Evolutionary conservation across 2,888 invertebrate species (phyloP), one percentile per base, ranked within the genome.

Genomic region (Eilema caniola): DNA sequence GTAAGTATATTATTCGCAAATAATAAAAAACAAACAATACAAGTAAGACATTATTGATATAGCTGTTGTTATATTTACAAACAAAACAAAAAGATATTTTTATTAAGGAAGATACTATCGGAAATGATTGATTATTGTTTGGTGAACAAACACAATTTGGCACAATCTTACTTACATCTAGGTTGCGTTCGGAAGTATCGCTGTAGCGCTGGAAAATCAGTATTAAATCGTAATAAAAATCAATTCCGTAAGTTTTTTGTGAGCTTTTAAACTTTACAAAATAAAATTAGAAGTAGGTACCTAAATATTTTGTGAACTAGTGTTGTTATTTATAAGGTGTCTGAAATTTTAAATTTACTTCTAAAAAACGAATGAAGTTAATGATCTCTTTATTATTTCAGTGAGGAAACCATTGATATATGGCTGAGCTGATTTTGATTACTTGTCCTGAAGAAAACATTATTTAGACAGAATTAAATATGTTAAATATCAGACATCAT

Each of bases 111-210:
- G 79, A 76, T 83, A 83, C 78, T 70, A 83, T 77, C 72, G 75
- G 69, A 76, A 81, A 83, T 90, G 89, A 93, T 92, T 91, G 91
- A 93, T 93, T 89, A 88, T 85, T 92, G 89, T 91, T 91, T 87
- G 86, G 80, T 85, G 84, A 89, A 88, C 86, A 90, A 91, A 90
- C 90, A 87, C 76, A 86, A 85, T 87, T 85, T 83, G 82, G 83
- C 85, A 87, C 86, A 88, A 87, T 87, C 84, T 90, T 92, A 95
- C 95, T 95, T 90, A 95, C 95, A 86, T 94, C 85, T 70, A 88
- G 84, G 75, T 83, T 84, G 76, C 89, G 89, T 80, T 91, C 89
- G 71, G 89, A 82, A 74, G 90, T 79, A 73, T 82, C 81, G 68
- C 81, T 82, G 83, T 73, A 82, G 16, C 81, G 76, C 82, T 82